phyloP scores from a whole-genome alignment of 2,888 invertebrate genomes.

The Hofmannophila pseudospretella region DNA sequence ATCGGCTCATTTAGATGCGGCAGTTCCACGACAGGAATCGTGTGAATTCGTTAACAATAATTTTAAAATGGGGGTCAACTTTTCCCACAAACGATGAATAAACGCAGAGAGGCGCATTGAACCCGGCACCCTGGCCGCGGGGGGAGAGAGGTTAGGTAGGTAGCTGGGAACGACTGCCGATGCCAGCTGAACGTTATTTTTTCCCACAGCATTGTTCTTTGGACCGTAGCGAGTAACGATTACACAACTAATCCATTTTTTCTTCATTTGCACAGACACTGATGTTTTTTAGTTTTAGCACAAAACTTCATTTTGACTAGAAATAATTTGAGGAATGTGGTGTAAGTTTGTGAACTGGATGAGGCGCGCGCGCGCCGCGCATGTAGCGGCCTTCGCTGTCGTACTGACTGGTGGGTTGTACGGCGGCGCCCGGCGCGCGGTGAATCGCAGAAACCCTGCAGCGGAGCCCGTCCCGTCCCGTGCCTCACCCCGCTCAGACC shows the following conservation, averaged over 20 bases:
- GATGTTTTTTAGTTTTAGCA: slow-evolving; percentile 22
- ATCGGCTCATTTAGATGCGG: slow-evolving; percentile 48
- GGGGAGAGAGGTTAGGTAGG: slow-evolving; percentile 70
- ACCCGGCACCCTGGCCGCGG: slow-evolving; percentile 72
- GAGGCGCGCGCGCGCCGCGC: slow-evolving; percentile 70
- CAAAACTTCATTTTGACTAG: slow-evolving; percentile 59
- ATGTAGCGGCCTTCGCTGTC: slow-evolving; percentile 56
- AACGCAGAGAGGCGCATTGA: slow-evolving; percentile 76
- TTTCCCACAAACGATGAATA: slow-evolving; percentile 78
- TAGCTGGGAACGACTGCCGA: slow-evolving; percentile 75
- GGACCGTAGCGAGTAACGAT: slow-evolving; percentile 66
- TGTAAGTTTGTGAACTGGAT: slow-evolving; percentile 27
- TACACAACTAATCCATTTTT: slow-evolving; percentile 44
- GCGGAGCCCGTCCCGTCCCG: slow-evolving; percentile 44
- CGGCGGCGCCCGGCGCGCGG: slow-evolving; percentile 41
- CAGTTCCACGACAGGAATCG: slow-evolving; percentile 54
- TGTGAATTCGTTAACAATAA: slow-evolving; percentile 77
- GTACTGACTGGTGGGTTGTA: slow-evolving; percentile 49
- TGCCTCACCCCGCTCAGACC: slow-evolving; percentile 45
- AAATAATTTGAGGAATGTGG: slow-evolving; percentile 48
- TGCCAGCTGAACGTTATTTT: slow-evolving; percentile 79
- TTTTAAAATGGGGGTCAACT: slow-evolving; percentile 74
- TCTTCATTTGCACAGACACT: slow-evolving; percentile 42
- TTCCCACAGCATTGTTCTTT: slow-evolving; percentile 79
- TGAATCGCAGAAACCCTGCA: slow-evolving; percentile 70